Evolutionary conservation across 1,140 invertebrate species (phyloP), one percentile per base, ranked within the genome.

Genomic region (Drosophila virilis): DNA sequence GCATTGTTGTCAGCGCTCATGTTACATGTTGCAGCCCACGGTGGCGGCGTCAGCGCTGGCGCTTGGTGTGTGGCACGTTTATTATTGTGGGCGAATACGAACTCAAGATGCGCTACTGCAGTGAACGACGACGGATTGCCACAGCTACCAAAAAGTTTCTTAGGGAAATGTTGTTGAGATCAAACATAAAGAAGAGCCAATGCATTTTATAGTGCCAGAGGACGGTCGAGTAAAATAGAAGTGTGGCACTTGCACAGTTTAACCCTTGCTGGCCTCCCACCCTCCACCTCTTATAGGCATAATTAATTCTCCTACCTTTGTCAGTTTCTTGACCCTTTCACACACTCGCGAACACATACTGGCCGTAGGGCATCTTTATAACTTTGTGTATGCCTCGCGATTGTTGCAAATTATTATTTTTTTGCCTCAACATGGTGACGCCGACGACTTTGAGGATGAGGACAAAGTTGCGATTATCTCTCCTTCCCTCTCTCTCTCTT

Each of bases 1-100:
- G 82, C 83, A 86, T 79, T 86, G 83, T 88, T 86, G 83, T 86
- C 79, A 86, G 78, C 83, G 78, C 60, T 71, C 82, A 78, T 86
- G 83, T 86, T 86, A 76, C 83, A 81, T 65, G 73, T 59, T 46
- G 32, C 68, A 48, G 65, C 55, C 46, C 46, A 15, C 46, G 38
- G 64, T 43, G 57, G 15, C 22, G 42, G 8, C 10, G 13, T 10
- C 42, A 12, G 32, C 46, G 42, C 35, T 13, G 83, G 83, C 82
- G 76, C 83, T 82, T 82, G 72, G 74, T 86, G 80, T 82, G 80
- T 76, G 80, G 82, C 66, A 69, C 69, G 57, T 67, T 55, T 15
- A 60, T 13, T 48, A 51, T 37, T 6, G 17, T 12, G 6, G 46
- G 38, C 35, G 12, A 50, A 62, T 28, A 78, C 82, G 75, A 82